Conservation (phyloP, 2,113 vertebrate genomes). For the Copsychus sechellarum region DNA sequence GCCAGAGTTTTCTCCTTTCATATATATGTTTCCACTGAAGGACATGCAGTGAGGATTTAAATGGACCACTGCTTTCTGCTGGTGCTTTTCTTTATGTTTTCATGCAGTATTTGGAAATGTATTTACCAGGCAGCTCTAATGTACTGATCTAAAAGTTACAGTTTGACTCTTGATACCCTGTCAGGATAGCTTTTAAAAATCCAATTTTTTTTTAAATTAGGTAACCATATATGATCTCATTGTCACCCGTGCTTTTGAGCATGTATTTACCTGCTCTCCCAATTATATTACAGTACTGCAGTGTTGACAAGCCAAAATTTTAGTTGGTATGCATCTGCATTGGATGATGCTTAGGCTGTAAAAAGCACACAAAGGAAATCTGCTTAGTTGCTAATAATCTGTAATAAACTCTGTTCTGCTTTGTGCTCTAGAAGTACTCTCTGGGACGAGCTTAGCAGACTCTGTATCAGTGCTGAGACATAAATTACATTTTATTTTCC, state of each 20-base stretch:
- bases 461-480: neutral
- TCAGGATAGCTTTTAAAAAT: neutral
- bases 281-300: neutral
- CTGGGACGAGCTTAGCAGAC: slow-evolving; percentile 3
- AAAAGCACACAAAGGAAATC: neutral
- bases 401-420: slow-evolving; percentile 44
- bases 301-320: neutral
- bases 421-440: neutral
- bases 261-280: neutral
- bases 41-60: accelerated
- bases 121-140: neutral
- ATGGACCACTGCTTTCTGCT: neutral
- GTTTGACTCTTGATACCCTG: neutral
- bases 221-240: neutral
- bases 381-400: slow-evolving; percentile 28
- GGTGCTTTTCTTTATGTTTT: neutral
- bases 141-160: neutral
- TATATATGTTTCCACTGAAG: neutral
- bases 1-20: neutral
- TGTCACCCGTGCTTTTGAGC: neutral
- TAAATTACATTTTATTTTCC: slow-evolving; percentile 58
- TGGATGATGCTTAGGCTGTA: neutral
- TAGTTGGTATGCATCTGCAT: neutral
- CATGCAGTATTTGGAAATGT: neutral
- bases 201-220: neutral